Evolutionary conservation across 2,797 vertebrate genomes (phyloP), one percentile per base, ranked within the genome.

Genomic region (Sebastes goodei): DNA sequence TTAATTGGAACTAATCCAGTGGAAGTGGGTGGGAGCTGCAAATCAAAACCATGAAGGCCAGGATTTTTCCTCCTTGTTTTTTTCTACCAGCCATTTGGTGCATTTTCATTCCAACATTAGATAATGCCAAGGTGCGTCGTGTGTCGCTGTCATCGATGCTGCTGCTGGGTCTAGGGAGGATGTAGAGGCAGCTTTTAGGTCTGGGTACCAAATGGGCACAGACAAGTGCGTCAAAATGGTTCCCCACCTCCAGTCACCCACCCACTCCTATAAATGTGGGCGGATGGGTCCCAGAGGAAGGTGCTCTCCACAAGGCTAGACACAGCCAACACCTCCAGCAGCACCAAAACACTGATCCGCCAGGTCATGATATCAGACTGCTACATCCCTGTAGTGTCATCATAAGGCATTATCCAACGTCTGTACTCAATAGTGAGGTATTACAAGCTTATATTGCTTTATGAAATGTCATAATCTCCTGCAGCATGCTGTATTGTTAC

Each of bases 201-300:
- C 61, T 73, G 81, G 74, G 71, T 72, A 77, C 80, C 77, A 78
- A 86, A 62, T 27, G 63, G 66, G 74, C 65, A 79, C 76, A 85
- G 76, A 82, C 74, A 80, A 85, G 80, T 87, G 87, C 87, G 60
- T 90, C 91, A 93, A 94, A 94, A 93, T 92, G 90, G 90, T 89
- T 80, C 79, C 38, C 38, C 14, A 42, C 38, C 38, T 42, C 38
- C 38, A 14, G 38, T 2, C 46, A 17, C 65, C 17, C 33, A 12
- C 64, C 57, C n/a, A 20, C 38, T 20, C 46, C 46, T 64, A 77
- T 21, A 76, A 70, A 78, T 84, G 57, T 71, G 10, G 2, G 49
- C 7, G 4, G 52, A 55, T 65, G 12, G 23, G 73, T 80, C 69
- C 63, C 71, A 66, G 11, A 73, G 61, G 67, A 85, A 69, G 20